phyloP scores from a whole-genome alignment of 2,888 invertebrate genomes.

The Girardia tigrina region DNA sequence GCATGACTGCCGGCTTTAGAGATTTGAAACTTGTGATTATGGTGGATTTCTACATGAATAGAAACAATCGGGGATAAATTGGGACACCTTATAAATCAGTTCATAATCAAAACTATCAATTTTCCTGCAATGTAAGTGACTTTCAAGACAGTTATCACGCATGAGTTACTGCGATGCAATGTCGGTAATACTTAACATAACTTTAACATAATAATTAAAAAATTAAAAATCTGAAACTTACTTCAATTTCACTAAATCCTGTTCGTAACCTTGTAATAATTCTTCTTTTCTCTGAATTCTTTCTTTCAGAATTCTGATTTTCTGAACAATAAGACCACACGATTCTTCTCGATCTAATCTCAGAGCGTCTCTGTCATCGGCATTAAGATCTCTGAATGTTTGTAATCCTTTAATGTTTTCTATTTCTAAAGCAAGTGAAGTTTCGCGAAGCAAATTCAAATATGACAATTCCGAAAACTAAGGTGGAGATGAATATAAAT shows the following conservation, averaged over 20 bases:
- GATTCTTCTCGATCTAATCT: constrained; percentile 42
- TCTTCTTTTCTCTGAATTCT: constrained; percentile 44
- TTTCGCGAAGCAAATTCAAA: constrained; percentile 42
- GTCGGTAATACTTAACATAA: too few relatives aligned
- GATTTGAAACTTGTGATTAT: too few relatives aligned
- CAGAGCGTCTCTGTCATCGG: constrained; percentile 44
- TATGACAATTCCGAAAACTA: constrained; percentile 39
- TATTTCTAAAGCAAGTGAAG: constrained; percentile 43
- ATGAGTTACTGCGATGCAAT: too few relatives aligned
- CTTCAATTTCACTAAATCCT: constrained; percentile 48
- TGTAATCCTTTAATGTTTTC: constrained; percentile 44
- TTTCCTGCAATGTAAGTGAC: too few relatives aligned
- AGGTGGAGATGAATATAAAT: not conserved
- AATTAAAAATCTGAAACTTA: constrained; percentile 38
- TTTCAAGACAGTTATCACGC: too few relatives aligned
- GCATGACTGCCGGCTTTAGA: too few relatives aligned
- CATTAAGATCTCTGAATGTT: constrained; percentile 46
- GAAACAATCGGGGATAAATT: too few relatives aligned
- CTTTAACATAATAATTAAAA: not conserved
- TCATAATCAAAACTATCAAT: too few relatives aligned
- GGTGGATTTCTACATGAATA: too few relatives aligned
- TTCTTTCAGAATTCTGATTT: constrained; percentile 40
- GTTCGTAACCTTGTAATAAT: constrained; percentile 48
- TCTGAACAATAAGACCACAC: constrained; percentile 42
- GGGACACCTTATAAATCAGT: too few relatives aligned